phyloP scores from a whole-genome alignment of 2,888 invertebrate genomes.

The Xestoiulus laeticollis region DNA sequence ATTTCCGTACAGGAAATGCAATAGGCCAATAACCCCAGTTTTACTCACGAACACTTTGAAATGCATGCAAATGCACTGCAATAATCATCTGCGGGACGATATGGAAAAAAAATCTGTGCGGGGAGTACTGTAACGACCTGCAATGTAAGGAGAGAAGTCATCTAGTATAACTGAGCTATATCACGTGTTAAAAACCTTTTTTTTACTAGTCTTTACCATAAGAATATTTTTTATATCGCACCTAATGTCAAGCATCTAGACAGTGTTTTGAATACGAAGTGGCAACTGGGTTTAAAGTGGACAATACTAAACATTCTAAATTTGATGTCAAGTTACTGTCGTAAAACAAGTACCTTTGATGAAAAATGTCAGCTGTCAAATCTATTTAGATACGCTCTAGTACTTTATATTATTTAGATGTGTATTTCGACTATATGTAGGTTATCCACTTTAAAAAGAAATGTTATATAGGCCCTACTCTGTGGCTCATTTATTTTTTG shows the following conservation, averaged over 20 bases:
- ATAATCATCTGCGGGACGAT: conserved; percentile 31
- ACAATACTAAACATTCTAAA: neutral
- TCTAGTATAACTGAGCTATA: neutral
- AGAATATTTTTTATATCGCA: neutral
- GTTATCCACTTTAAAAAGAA: too few relatives aligned
- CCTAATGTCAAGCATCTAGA: neutral
- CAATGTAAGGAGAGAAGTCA: neutral
- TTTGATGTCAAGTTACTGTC: neutral
- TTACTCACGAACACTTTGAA: neutral
- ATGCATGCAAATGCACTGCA: conserved; percentile 14
- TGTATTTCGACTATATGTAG: too few relatives aligned
- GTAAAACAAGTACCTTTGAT: neutral
- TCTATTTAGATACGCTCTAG: too few relatives aligned
- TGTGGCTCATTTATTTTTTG: too few relatives aligned
- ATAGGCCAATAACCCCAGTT: conserved; percentile 40
- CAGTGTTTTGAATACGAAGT: neutral
- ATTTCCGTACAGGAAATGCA: neutral
- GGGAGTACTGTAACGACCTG: neutral
- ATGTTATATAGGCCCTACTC: too few relatives aligned
- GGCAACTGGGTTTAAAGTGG: neutral
- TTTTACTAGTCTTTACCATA: neutral
- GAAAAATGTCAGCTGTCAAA: too few relatives aligned
- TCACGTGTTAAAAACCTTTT: neutral
- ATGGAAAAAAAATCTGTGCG: neutral
- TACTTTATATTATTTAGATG: too few relatives aligned